A percentile compares a stretch with the other conserved stretches of the same genome.
phyloP scores from a whole-genome alignment of 2,888 invertebrate genomes.

The Vesta saturnalis region DNA sequence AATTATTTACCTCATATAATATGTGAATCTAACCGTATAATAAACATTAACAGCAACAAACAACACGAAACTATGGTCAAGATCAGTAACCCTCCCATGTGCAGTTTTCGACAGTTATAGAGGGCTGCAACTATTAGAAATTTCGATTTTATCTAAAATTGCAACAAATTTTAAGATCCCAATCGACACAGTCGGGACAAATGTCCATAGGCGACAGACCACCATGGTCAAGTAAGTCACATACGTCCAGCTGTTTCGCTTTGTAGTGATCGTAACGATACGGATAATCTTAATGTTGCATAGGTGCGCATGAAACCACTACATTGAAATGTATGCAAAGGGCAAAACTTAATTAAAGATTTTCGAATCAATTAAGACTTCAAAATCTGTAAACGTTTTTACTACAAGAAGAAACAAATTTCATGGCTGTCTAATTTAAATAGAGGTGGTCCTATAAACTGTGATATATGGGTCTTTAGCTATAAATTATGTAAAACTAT shows the following conservation, averaged over 20 bases:
- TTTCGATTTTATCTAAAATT: constrained; percentile 27
- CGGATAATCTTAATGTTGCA: constrained; percentile 10
- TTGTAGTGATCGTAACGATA: constrained; percentile 25
- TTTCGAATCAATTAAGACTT: not conserved
- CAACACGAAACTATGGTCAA: too few species aligned
- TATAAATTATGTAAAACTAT: constrained; percentile 27
- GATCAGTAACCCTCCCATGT: not conserved
- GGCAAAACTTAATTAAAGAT: too few species aligned
- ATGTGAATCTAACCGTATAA: not conserved
- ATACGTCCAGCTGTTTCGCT: constrained; percentile 23
- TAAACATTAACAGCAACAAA: too few species aligned
- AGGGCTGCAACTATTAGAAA: constrained; percentile 1
- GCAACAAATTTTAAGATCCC: constrained; percentile 17
- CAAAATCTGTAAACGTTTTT: not conserved
- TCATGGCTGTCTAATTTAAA: constrained; percentile 17
- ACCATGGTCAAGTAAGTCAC: constrained; percentile 32
- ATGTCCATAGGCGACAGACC: constrained; percentile 25
- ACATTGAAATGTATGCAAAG: not conserved
- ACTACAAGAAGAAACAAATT: not conserved
- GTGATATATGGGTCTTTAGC: constrained; percentile 26
- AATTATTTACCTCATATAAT: too few species aligned
- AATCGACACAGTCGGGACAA: constrained; percentile 16
- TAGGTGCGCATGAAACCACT: constrained; percentile 12
- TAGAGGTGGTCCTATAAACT: constrained; percentile 19
- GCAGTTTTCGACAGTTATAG: not conserved